phyloP scores from a whole-genome alignment of 2,113 vertebrate genomes.

The Petroica traversi region DNA sequence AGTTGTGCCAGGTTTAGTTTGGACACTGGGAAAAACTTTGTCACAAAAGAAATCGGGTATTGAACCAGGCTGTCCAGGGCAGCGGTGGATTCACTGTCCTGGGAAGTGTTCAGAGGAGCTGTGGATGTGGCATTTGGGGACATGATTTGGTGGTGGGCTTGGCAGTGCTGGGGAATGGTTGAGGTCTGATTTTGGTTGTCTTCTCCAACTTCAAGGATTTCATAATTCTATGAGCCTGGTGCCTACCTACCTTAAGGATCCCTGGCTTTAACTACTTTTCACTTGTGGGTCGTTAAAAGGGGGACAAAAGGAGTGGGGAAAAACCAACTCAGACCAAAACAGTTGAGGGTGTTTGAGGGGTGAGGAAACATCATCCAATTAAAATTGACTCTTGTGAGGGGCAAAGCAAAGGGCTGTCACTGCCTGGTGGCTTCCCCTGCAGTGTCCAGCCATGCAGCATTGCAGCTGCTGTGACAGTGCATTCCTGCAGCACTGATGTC shows the following conservation, averaged over 20 bases:
- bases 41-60: not conserved
- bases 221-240: not conserved
- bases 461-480: not conserved
- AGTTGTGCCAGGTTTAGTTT: not conserved
- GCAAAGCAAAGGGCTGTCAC: not conserved
- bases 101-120: not conserved
- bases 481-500: slow-evolving; percentile 39
- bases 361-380: not conserved
- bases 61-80: not conserved
- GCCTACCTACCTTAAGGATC: not conserved
- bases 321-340: not conserved
- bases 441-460: not conserved
- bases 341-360: not conserved
- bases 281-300: not conserved
- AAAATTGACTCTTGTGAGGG: not conserved
- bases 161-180: not conserved
- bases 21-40: not conserved
- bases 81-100: not conserved
- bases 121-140: not conserved
- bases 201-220: not conserved
- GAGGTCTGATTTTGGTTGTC: not conserved
- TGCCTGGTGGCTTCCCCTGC: not conserved
- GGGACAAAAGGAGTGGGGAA: accelerated
- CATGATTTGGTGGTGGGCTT: not conserved
- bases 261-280: not conserved